phyloP scores from a whole-genome alignment of 1,140 invertebrate species.

The Diuraphis noxia region DNA sequence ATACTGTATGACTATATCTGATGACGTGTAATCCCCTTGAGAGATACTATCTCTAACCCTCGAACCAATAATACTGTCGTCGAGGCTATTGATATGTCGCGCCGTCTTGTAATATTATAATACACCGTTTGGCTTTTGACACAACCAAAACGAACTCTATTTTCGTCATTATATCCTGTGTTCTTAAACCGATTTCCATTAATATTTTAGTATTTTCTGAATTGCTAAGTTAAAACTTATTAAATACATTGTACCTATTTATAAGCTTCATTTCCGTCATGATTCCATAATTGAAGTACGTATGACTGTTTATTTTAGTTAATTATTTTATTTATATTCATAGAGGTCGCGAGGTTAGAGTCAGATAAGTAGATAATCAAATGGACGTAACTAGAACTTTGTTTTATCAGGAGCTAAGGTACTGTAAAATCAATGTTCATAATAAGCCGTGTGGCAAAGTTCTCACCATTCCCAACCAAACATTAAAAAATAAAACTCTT shows the following conservation, averaged over 20 bases:
- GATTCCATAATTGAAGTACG: not conserved
- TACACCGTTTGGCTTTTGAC: constrained; percentile 21
- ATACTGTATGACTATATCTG: not conserved
- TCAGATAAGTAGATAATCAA: too few relatives aligned
- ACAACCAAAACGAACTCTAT: constrained; percentile 17
- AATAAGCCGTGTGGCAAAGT: too few relatives aligned
- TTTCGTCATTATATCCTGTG: constrained; percentile 14
- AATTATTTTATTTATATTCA: not conserved
- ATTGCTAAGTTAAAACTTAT: not conserved
- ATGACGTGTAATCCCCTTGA: not conserved
- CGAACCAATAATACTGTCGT: constrained; percentile 32
- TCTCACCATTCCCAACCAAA: too few relatives aligned
- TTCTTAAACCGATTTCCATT: not conserved
- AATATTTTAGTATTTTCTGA: not conserved
- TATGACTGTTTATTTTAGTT: not conserved
- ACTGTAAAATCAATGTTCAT: too few relatives aligned
- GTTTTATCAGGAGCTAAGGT: not conserved
- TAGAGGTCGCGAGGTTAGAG: too few relatives aligned
- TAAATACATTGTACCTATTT: not conserved
- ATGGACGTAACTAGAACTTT: too few relatives aligned
- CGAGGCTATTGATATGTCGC: constrained; percentile 12
- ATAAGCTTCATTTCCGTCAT: not conserved
- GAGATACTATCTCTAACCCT: constrained; percentile 12
- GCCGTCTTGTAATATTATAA: not conserved
- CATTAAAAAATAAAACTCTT: too few relatives aligned